Evolutionary conservation across 2,888 invertebrate genomes (phyloP), one percentile per base, ranked within the genome.

Genomic region (Phorcus lineatus): DNA sequence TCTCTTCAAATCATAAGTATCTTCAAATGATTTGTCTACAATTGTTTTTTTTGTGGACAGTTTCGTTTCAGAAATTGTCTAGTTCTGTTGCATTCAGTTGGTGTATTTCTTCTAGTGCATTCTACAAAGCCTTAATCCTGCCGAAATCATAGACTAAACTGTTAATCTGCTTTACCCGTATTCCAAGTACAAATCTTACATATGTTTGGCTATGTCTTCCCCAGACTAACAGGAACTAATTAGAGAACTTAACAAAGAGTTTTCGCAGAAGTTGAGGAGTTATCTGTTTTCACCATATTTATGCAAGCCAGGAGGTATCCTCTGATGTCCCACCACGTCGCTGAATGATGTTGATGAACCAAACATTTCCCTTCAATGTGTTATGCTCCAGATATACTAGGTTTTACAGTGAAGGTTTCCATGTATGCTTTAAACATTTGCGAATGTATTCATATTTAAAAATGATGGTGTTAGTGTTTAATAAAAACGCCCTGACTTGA

Each of bases 261-360:
- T n/a, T 17, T 70, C 40, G 31, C 19, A 36, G 28, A 70, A 70
- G 40, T 4, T 70, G 70, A 24, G 16, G 17, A 16, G 36, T 31
- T 70, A 36, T 70, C 31, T 70, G 70, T 70, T 70, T 70, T 36
- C 31, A 13, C 40, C 70, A 36, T 70, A 24, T 70, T 70, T 40
- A 70, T 70, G 70, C 70, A 31, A 70, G 36, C 70, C 40, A 40
- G 70, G 70, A 70, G 70, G 70, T 70, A 70, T 19, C 19, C 36
- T 70, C 36, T 70, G 70, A 70, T 36, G 62, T 62, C 28, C 28
- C 17, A 24, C 28, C 62, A 16, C 62, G 24, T 62, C 16, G 13
- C 28, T 28, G 24, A 62, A 62, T 62, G 24, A 24, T 28, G 62
- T 22, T 24, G 62, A 24, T 28, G 62, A 62, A 24, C 62, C 62